A percentile compares a stretch with the other conserved stretches of the same genome.
These are phyloP conservation scores for Capromys pilorides DNA, from an alignment of 2,797 vertebrate species.

Conservation along the genomic window DNA sequence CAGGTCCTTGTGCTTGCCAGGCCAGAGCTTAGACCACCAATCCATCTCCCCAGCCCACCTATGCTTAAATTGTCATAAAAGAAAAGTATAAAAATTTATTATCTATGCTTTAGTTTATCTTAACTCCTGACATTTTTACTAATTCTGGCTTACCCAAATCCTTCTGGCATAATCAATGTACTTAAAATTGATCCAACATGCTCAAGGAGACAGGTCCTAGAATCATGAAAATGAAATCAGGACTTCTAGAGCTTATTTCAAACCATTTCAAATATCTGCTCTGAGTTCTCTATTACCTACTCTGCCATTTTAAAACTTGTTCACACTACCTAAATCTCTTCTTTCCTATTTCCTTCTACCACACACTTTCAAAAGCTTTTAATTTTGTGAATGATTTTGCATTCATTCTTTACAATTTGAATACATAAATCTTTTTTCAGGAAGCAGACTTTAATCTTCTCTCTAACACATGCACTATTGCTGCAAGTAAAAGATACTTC, in stretches of 20 bases:
- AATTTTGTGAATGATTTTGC: background rate
- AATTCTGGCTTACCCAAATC: background rate
- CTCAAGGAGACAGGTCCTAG: background rate
- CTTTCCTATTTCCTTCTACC: background rate
- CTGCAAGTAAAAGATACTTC: background rate
- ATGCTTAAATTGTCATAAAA: background rate
- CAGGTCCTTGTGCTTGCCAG: too few species aligned
- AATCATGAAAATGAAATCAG: background rate
- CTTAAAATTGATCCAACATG: background rate
- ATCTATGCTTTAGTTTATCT: conserved; percentile 15
- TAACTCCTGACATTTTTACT: background rate
- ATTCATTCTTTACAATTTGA: background rate
- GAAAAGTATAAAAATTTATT: background rate
- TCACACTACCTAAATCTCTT: background rate
- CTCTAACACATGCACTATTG: background rate
- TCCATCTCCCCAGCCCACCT: background rate
- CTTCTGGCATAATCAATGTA: background rate
- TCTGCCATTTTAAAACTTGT: background rate
- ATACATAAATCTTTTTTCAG: background rate
- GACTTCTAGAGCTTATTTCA: background rate
- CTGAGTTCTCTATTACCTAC: background rate
- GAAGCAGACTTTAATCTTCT: background rate
- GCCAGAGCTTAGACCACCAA: too few species aligned
- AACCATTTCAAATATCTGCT: background rate
- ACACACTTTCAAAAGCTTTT: background rate